A percentile compares a stretch with the other conserved stretches of the same genome.
These are phyloP conservation scores for Congeria kusceri DNA, from an alignment of 2,888 invertebrate species.

Conservation along the genomic window DNA sequence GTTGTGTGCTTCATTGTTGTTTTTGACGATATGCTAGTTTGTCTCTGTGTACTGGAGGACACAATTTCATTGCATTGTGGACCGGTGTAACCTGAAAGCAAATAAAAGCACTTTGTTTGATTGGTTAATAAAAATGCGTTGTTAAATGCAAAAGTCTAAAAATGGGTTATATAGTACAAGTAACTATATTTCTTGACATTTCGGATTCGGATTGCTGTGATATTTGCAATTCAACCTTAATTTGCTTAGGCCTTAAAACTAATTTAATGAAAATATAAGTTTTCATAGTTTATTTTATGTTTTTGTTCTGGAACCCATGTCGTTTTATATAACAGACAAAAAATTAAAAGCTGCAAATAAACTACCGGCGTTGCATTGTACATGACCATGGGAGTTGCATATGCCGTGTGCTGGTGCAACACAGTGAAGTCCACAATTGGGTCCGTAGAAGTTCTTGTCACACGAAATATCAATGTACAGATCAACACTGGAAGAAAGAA, in stretches of 20 bases:
- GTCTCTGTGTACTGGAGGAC: neutral
- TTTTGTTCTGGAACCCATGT: too few relatives aligned
- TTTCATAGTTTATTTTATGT: too few relatives aligned
- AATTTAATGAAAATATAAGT: too few relatives aligned
- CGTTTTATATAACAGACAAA: too few relatives aligned
- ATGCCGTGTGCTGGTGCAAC: conserved; percentile 2
- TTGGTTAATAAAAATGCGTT: too few relatives aligned
- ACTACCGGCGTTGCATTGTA: conserved; percentile 22
- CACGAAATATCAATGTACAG: conserved; percentile 22
- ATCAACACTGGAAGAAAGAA: conserved; percentile 16
- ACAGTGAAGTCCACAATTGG: conserved; percentile 6
- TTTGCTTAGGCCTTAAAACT: too few relatives aligned
- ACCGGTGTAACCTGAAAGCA: conserved; percentile 15
- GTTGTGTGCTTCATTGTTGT: neutral
- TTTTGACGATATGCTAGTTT: neutral
- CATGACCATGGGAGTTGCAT: conserved; percentile 10
- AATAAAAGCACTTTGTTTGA: neutral
- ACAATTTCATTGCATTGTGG: neutral
- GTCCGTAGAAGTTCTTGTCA: conserved; percentile 18
- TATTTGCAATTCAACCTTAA: too few relatives aligned
- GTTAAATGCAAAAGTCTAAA: too few relatives aligned
- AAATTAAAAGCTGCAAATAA: too few relatives aligned
- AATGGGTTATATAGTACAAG: too few relatives aligned
- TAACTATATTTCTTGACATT: too few relatives aligned
- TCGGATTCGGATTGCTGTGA: too few relatives aligned